Conservation (phyloP, 2,888 invertebrate species). For the Agonopterix heracliana region DNA sequence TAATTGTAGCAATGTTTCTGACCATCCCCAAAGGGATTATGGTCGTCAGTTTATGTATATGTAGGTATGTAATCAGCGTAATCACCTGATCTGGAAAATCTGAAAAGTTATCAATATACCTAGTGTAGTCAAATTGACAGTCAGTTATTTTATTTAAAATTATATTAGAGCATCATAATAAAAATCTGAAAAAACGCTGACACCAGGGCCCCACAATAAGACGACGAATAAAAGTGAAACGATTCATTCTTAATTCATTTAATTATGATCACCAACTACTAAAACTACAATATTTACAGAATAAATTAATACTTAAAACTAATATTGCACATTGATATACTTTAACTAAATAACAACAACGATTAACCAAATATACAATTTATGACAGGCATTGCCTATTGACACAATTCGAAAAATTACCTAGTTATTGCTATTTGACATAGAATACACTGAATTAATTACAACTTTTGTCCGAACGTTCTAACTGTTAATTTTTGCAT, state of each 20-base stretch:
- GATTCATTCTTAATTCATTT: conserved; percentile 3
- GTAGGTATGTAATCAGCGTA: no score
- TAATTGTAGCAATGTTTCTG: no score
- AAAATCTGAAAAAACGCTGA: no score
- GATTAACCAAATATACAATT: conserved; percentile 34
- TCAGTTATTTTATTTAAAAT: no score
- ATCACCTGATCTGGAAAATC: no score
- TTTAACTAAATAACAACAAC: conserved; percentile 62
- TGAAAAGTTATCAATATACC: no score
- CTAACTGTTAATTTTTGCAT: conserved; percentile 23
- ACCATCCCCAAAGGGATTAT: no score
- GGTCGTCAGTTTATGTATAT: no score
- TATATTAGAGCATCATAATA: no score
- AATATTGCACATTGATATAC: conserved; percentile 68
- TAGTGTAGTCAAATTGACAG: no score
- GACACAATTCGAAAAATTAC: conserved; percentile 12
- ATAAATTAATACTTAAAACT: conserved; percentile 61
- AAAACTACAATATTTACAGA: conserved; percentile 61
- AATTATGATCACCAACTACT: conserved; percentile 46
- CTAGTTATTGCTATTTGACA: conserved; percentile 14
- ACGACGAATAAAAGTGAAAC: no score
- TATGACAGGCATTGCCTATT: conserved; percentile 22
- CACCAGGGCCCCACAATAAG: no score
- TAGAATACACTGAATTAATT: conserved; percentile 16
- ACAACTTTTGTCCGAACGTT: conserved; percentile 18